Conservation (phyloP, 2,113 vertebrate species). For the Cheilinus undulatus region DNA sequence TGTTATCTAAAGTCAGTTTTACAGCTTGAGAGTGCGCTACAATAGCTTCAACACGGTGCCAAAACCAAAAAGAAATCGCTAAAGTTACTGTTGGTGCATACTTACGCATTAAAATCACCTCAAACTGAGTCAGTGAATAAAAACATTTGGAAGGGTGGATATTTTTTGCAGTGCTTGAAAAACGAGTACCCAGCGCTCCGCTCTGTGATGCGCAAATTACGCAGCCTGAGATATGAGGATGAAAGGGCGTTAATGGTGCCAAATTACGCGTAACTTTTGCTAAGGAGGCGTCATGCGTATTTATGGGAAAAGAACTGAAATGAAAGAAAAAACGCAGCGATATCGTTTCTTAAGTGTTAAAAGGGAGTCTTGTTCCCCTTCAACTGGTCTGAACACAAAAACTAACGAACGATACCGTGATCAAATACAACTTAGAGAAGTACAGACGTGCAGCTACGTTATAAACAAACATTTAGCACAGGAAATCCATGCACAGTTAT, state of each 20-base stretch:
- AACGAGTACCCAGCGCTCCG: conserved; percentile 4
- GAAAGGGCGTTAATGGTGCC: conserved; percentile 44
- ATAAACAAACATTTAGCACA: not conserved
- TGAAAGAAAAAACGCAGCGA: not conserved
- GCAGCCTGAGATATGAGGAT: conserved; percentile 10
- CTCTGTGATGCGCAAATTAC: conserved; percentile 53
- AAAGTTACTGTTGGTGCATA: not conserved
- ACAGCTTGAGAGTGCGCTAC: not conserved
- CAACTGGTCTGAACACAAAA: not conserved
- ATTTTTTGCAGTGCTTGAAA: conserved; percentile 45
- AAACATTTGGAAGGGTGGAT: not conserved
- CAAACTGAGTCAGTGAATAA: rapidly evolving
- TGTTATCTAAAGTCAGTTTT: not conserved
- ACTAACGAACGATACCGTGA: not conserved
- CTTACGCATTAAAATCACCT: not conserved
- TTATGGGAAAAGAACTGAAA: not conserved
- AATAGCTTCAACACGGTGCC: rapidly evolving
- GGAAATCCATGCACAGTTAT: conserved; percentile 8
- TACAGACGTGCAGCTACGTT: not conserved
- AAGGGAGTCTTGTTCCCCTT: not conserved
- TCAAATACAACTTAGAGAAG: not conserved
- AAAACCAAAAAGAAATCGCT: rapidly evolving
- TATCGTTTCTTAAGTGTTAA: no score
- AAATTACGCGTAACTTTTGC: conserved; percentile 16
- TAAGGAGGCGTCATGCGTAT: not conserved